Evolutionary conservation across 2,797 vertebrate genomes (phyloP).

Genomic region (Echeneis naucrates): DNA sequence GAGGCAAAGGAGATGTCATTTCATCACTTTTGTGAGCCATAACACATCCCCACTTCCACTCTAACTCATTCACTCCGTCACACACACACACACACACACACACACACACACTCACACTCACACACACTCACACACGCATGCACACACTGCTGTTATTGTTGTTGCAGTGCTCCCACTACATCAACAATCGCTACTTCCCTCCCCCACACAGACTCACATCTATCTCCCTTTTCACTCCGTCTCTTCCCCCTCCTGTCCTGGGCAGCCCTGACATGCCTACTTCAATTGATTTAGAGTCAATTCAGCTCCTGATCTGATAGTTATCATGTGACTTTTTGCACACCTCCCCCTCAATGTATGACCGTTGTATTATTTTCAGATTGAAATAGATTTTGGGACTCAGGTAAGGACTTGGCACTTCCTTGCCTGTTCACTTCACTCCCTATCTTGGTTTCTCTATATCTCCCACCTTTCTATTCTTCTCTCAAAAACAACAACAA

Average conservation of each 20-base stretch:
- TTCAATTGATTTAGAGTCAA: slow-evolving; percentile 84
- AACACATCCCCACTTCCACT: slow-evolving; percentile 82
- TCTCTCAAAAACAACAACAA: slow-evolving; percentile 19
- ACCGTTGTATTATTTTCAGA: slow-evolving; percentile 70
- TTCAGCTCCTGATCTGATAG: slow-evolving; percentile 83
- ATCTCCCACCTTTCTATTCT: slow-evolving; percentile 45
- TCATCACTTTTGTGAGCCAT: slow-evolving; percentile 87
- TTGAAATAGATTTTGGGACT: slow-evolving; percentile 36
- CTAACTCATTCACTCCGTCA: slow-evolving; percentile 76
- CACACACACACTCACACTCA: slow-evolving; percentile 78
- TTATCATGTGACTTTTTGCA: slow-evolving; percentile 78
- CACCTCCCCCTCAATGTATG: slow-evolving; percentile 70
- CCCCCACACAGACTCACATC: slow-evolving; percentile 81
- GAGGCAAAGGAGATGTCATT: slow-evolving; percentile 87
- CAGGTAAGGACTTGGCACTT: slow-evolving; percentile 25
- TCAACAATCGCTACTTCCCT: slow-evolving; percentile 85
- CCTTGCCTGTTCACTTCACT: slow-evolving; percentile 13
- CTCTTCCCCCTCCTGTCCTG: slow-evolving; percentile 76
- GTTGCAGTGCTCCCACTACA: slow-evolving; percentile 87
- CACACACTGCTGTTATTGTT: slow-evolving; percentile 88
- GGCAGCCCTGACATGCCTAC: slow-evolving; percentile 80
- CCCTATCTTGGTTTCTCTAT: slow-evolving; percentile 1
- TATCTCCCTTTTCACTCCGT: slow-evolving; percentile 82
- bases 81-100: slow-evolving; percentile 74
- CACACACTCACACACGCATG: slow-evolving; percentile 74